phyloP scores from a whole-genome alignment of 2,888 invertebrate genomes.

The Drepanosiphum platanoidis region DNA sequence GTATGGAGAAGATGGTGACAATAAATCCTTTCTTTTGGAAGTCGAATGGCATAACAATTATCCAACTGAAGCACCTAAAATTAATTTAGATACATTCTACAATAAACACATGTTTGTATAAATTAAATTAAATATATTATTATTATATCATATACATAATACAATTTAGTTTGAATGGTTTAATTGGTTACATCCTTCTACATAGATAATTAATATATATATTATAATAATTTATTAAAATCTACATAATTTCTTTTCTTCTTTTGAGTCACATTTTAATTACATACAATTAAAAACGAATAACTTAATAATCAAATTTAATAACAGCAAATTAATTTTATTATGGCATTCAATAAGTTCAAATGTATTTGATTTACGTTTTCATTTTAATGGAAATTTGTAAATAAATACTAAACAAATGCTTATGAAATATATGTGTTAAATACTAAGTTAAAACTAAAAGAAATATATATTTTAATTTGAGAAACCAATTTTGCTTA shows the following conservation, averaged over 20 bases:
- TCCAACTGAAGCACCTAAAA: conserved; percentile 81
- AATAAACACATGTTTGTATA: conserved; percentile 88
- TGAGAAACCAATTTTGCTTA: no score
- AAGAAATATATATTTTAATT: no score
- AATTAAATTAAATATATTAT: conserved; percentile 19
- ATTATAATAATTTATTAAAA: no score
- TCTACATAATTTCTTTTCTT: neutral
- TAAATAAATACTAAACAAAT: no score
- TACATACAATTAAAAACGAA: no score
- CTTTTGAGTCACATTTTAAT: neutral
- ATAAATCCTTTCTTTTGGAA: conserved; percentile 86
- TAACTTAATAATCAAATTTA: no score
- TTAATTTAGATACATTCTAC: conserved; percentile 91
- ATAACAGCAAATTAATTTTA: no score
- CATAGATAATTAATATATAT: no score
- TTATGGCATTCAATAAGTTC: no score
- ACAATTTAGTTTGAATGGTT: no score
- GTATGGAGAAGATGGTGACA: conserved; percentile 83
- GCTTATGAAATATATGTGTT: neutral
- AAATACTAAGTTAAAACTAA: neutral
- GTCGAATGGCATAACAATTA: conserved; percentile 87
- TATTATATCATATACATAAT: no score
- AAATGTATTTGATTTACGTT: neutral
- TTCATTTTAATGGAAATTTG: neutral
- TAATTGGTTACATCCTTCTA: neutral